Evolutionary conservation across 2,797 vertebrate genomes (phyloP), one percentile per base, ranked within the genome.

Genomic region (Cynopterus sphinx): DNA sequence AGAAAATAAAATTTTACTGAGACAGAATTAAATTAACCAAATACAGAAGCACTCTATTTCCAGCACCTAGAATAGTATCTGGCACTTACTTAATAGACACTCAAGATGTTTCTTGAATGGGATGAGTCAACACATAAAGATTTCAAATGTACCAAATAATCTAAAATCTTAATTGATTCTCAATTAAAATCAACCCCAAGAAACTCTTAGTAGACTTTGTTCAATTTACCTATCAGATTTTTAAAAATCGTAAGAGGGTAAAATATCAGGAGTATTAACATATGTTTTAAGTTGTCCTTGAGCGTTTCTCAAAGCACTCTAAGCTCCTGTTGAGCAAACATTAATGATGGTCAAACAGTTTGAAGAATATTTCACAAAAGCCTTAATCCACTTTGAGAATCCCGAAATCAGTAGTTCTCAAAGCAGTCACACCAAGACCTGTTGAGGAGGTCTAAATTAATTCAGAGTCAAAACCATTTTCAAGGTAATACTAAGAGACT

Each of bases 121-220:
- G 39, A 88, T 65, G 33, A 81, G n/a, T 70, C 9, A 82, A 63
- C 28, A 88, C 53, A 77, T 24, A 71, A 96, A 94, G 16, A 83
- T 43, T 17, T 53, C 87, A 73, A 87, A 22, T 81, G 6, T 70
- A 46, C 11, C 51, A 92, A 86, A 70, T 33, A 88, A 95, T 82
- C 59, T 57, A 94, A 91, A 93, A 71, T 71, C 28, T 24, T 86
- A 92, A 82, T 57, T 24, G 41, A 84, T 11, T 91, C 61, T 39
- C 67, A 81, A 71, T 73, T 91, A 81, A 97, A 96, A 93, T 63
- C 53, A 81, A 93, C 63, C 11, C 33, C 39, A 88, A 91, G 8
- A 90, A 33, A 65, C 70, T 73, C 87, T 67, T 85, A 90, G 77
- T 2, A 87, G 61, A 53, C n/a, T 31, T 73, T 78, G 26, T 36